A percentile compares a stretch with the other conserved stretches of the same genome.
Conservation (phyloP, 2,888 invertebrate species). For the Mythimna lalbum region DNA sequence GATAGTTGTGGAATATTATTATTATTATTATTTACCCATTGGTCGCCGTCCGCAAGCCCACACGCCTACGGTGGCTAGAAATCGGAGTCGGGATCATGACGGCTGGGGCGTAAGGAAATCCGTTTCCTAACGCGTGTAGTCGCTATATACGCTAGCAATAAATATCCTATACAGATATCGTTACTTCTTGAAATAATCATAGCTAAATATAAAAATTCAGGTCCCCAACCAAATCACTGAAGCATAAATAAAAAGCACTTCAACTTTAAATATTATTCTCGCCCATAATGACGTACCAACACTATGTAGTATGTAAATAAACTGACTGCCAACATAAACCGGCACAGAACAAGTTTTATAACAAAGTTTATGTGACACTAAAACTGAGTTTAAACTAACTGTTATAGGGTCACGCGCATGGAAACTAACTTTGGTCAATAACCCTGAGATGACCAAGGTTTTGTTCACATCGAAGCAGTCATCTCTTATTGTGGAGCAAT, state of each 20-base stretch:
- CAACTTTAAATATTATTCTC: conserved; percentile 15
- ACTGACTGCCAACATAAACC: conserved; percentile 23
- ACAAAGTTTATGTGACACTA: conserved; percentile 28
- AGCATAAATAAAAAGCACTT: conserved; percentile 16
- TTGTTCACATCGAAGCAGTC: background rate
- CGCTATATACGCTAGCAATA: too few relatives aligned
- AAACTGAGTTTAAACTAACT: conserved; percentile 26
- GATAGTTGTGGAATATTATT: too few relatives aligned
- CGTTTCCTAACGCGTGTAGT: too few relatives aligned
- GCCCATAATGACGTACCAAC: background rate
- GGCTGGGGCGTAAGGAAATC: too few relatives aligned
- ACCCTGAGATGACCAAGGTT: conserved; percentile 1
- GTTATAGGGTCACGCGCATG: background rate
- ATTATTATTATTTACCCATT: too few relatives aligned
- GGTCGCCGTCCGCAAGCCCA: too few relatives aligned
- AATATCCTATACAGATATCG: background rate
- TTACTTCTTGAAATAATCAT: background rate
- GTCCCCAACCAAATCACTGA: background rate
- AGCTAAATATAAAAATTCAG: background rate
- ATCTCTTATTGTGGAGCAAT: too few relatives aligned
- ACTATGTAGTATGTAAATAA: conserved; percentile 41
- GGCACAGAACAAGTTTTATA: conserved; percentile 28
- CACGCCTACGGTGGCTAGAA: too few relatives aligned
- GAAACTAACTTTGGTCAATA: background rate
- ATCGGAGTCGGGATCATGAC: too few relatives aligned